Conservation (phyloP, 1,140 invertebrate genomes). For the Trinorchestia longiramus region DNA sequence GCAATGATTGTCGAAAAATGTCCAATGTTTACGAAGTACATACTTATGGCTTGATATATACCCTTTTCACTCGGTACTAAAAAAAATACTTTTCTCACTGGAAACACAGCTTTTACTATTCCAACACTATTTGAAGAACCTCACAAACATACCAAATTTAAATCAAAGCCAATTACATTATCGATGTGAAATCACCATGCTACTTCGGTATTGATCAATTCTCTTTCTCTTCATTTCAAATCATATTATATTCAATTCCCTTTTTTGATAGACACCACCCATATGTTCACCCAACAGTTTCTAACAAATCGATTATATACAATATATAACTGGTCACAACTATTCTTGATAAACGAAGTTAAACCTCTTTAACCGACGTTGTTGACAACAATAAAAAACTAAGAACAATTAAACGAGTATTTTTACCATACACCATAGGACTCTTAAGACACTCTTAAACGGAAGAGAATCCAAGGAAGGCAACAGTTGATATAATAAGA, state of each 20-base stretch:
- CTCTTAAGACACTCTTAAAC: slow-evolving; percentile 27
- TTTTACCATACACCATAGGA: background rate
- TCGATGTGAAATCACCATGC: background rate
- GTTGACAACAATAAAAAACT: background rate
- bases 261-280: background rate
- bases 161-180: background rate
- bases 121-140: background rate
- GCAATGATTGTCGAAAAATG: background rate
- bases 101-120: background rate
- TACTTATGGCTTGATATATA: background rate
- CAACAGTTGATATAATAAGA: slow-evolving; percentile 42
- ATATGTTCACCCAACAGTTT: background rate
- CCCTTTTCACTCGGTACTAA: background rate
- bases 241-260: too few relatives aligned
- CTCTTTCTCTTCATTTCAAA: background rate
- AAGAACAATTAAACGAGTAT: slow-evolving; percentile 29
- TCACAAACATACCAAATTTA: background rate
- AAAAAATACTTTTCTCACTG: background rate
- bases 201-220: background rate
- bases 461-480: slow-evolving; percentile 47
- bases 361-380: background rate
- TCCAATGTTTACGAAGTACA: background rate
- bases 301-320: background rate
- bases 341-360: background rate
- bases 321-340: slow-evolving; percentile 2